Evolutionary conservation across 2,113 vertebrate genomes (phyloP).

Genomic region (Coptodon rendalli): DNA sequence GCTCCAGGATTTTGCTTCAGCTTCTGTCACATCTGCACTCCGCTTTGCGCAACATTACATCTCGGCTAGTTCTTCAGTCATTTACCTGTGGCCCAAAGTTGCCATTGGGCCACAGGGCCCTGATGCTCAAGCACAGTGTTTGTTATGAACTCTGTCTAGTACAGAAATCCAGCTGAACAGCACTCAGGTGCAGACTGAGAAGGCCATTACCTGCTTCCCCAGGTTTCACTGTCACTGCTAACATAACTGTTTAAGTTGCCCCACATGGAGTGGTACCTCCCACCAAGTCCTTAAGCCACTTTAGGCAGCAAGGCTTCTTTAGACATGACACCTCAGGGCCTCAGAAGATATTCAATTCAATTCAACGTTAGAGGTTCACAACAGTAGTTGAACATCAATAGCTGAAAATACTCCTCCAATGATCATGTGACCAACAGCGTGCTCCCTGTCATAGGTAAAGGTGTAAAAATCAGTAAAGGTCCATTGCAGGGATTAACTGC

Average conservation of each 20-base stretch:
- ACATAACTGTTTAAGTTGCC: neutral
- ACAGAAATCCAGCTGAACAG: neutral
- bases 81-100: neutral
- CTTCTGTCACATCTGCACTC: neutral
- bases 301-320: neutral
- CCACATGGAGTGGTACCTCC: neutral
- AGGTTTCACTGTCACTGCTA: neutral
- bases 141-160: neutral
- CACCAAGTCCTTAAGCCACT: neutral
- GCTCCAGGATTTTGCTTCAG: neutral
- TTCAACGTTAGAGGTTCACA: neutral
- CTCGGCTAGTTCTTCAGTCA: accelerated
- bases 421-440: neutral
- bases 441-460: neutral
- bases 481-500: neutral
- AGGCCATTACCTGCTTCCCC: neutral
- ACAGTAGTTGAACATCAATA: neutral
- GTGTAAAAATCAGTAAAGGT: neutral
- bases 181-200: neutral
- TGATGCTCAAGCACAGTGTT: neutral
- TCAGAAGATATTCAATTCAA: neutral
- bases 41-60: accelerated
- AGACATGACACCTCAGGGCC: neutral
- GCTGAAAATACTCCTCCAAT: neutral
- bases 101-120: neutral